phyloP scores from a whole-genome alignment of 2,888 invertebrate genomes.

The Pycnomerus fuliginosus region DNA sequence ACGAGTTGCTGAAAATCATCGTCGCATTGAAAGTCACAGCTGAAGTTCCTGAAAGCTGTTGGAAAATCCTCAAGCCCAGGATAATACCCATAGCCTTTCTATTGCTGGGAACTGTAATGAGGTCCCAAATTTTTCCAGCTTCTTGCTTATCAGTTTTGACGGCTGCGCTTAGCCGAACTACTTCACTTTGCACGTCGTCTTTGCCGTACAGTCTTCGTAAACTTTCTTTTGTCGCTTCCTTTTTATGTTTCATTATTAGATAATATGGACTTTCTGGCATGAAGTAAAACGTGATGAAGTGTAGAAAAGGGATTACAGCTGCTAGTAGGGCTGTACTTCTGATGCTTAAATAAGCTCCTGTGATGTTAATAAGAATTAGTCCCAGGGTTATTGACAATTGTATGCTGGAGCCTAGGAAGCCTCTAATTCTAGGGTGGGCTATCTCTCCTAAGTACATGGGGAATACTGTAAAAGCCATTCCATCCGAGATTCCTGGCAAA shows the following conservation, averaged over 20 bases:
- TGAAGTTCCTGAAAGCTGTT: no score
- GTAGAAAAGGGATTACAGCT: constrained; percentile 52
- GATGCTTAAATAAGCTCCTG: constrained; percentile 55
- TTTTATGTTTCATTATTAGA: constrained; percentile 50
- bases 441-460: constrained; percentile 65
- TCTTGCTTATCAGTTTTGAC: constrained; percentile 52
- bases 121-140: constrained; percentile 58
- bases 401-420: constrained; percentile 59
- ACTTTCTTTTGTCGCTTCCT: constrained; percentile 53
- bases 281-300: constrained; percentile 53
- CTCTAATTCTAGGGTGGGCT: constrained; percentile 58
- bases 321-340: constrained; percentile 55
- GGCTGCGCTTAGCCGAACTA: constrained; percentile 40
- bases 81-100: constrained; percentile 65
- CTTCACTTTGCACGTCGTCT: constrained; percentile 54
- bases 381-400: constrained; percentile 57
- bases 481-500: constrained; percentile 63
- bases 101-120: constrained; percentile 59
- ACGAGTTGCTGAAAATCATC: no score
- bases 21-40: no score
- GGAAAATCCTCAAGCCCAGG: constrained; percentile 59
- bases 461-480: constrained; percentile 50
- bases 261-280: constrained; percentile 64
- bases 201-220: constrained; percentile 56
- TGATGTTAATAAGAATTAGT: constrained; percentile 56